Conservation (phyloP, 2,797 vertebrate genomes). For the Cirrhinus molitorella region DNA sequence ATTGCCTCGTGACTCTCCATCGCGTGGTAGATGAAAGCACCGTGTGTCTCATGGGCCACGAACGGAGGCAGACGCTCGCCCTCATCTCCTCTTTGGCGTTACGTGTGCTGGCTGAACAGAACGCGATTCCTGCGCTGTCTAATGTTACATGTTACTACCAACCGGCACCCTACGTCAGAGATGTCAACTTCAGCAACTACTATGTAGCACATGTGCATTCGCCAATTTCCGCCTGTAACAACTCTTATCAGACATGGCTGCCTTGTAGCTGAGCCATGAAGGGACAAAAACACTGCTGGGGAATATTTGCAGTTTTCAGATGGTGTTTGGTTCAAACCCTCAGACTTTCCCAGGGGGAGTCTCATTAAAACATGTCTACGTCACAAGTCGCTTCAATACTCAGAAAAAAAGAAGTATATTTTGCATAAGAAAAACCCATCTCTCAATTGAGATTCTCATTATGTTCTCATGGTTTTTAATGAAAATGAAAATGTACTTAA, state of each 20-base stretch:
- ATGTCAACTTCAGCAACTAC: conserved; percentile 91
- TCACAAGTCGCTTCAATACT: not conserved
- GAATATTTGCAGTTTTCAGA: not conserved
- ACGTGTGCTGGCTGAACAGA: conserved; percentile 90
- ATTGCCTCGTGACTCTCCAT: conserved; percentile 92
- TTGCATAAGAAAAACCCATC: not conserved
- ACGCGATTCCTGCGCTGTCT: conserved; percentile 86
- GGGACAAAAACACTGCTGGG: not conserved
- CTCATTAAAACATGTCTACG: not conserved
- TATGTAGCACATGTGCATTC: conserved; percentile 91
- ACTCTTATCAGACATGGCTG: conserved; percentile 87
- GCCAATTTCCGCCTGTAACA: conserved; percentile 80
- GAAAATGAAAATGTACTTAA: not conserved
- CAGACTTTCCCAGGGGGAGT: not conserved
- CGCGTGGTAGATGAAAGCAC: conserved; percentile 95
- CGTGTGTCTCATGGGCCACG: conserved; percentile 96
- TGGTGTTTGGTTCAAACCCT: not conserved
- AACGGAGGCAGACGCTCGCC: conserved; percentile 93
- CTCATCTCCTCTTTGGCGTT: conserved; percentile 93
- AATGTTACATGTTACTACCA: conserved; percentile 94
- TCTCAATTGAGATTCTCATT: not conserved
- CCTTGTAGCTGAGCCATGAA: conserved; percentile 81
- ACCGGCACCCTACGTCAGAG: conserved; percentile 87
- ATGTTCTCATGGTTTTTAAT: not conserved
- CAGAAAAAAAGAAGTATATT: not conserved